Conservation (phyloP, 2,888 invertebrate species). For the Lepetodrilus schrolli region DNA sequence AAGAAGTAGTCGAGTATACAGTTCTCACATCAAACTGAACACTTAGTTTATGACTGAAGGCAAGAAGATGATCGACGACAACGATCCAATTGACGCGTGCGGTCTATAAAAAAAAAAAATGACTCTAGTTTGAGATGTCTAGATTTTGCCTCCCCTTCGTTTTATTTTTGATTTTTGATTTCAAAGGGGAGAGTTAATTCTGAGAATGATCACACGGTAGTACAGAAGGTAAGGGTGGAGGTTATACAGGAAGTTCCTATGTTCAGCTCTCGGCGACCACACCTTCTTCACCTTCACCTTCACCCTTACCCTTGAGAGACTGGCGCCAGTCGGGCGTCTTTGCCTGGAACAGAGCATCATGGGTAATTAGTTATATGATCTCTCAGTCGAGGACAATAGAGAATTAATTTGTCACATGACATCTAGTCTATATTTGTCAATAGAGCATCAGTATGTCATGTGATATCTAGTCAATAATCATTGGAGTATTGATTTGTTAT, state of each 20-base stretch:
- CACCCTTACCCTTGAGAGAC: constrained; percentile 39
- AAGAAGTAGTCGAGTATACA: neutral
- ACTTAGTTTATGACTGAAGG: too few relatives aligned
- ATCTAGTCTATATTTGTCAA: too few relatives aligned
- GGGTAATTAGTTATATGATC: too few relatives aligned
- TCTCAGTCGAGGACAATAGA: too few relatives aligned
- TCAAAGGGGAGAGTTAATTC: neutral
- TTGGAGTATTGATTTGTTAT: too few relatives aligned
- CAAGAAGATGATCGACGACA: neutral
- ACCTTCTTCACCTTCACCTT: constrained; percentile 33
- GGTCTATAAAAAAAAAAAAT: neutral
- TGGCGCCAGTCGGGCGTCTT: constrained; percentile 47
- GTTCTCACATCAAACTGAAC: neutral
- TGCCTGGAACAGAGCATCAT: constrained; percentile 35
- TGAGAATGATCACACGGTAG: constrained; percentile 19
- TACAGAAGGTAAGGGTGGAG: neutral
- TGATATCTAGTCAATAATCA: too few relatives aligned
- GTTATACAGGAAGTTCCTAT: constrained; percentile 28
- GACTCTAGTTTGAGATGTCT: neutral
- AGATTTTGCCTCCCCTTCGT: neutral
- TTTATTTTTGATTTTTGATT: too few relatives aligned
- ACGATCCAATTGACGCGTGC: neutral
- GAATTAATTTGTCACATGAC: too few relatives aligned
- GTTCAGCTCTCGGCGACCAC: constrained; percentile 32
- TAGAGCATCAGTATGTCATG: too few relatives aligned